These are phyloP conservation scores for Alosa alosa DNA, from an alignment of 2,113 vertebrate species.

Conservation along the genomic window DNA sequence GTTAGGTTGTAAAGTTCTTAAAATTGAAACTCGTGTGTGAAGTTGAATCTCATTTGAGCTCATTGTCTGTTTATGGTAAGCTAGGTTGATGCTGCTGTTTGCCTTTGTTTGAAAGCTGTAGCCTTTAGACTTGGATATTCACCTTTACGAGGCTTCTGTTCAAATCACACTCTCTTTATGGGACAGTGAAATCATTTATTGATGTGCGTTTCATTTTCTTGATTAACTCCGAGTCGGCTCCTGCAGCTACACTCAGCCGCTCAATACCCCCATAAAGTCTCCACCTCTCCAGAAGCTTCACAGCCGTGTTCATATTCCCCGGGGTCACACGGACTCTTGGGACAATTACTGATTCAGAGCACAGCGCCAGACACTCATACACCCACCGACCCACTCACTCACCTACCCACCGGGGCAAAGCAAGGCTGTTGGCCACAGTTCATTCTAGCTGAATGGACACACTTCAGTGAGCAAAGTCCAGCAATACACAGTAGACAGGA, in stretches of 20 bases:
- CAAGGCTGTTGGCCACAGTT: background rate
- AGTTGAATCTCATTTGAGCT: conserved; percentile 20
- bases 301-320: conserved; percentile 53
- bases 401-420: conserved; percentile 17
- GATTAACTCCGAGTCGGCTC: conserved; percentile 48
- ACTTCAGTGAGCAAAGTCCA: background rate
- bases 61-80: background rate
- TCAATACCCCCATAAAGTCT: conserved; percentile 56
- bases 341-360: conserved; percentile 51
- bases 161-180: conserved; percentile 50
- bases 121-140: conserved; percentile 37
- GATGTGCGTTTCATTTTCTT: conserved; percentile 59
- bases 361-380: conserved; percentile 24
- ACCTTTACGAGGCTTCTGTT: conserved; percentile 42
- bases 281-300: conserved; percentile 35
- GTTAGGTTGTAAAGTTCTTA: conserved; percentile 2
- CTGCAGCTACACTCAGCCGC: conserved; percentile 47
- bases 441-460: background rate
- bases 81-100: background rate
- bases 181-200: conserved; percentile 56
- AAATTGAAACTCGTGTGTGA: background rate
- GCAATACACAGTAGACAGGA: background rate
- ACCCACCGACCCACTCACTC: conserved; percentile 36
- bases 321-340: conserved; percentile 48
- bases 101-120: conserved; percentile 8